Conservation (phyloP, 2,888 invertebrate genomes). For the Nebria salina region DNA sequence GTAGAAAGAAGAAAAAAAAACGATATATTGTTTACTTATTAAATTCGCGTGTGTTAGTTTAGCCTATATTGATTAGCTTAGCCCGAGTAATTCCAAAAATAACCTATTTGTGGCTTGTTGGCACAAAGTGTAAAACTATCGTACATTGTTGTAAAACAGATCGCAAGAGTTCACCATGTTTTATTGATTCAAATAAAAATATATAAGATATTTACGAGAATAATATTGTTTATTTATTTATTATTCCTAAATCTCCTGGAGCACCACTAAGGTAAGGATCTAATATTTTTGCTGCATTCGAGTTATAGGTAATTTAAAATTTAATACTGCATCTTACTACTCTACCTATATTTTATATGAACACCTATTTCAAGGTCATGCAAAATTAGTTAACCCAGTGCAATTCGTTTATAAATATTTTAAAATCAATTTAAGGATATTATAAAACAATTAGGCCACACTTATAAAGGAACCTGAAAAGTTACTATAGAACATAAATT, state of each 20-base stretch:
- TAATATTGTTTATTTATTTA: constrained; percentile 33
- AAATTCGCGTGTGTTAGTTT: constrained; percentile 1
- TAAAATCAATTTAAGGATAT: too few species aligned
- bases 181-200: constrained; percentile 36
- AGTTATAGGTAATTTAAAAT: background rate
- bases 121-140: constrained; percentile 41
- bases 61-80: background rate
- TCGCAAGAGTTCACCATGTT: constrained; percentile 38
- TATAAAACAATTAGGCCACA: too few species aligned
- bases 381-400: background rate
- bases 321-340: background rate
- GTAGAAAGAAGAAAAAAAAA: background rate
- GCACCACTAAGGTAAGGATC: background rate
- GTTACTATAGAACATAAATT: too few species aligned
- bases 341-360: too few species aligned
- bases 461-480: too few species aligned
- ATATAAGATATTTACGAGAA: constrained; percentile 39
- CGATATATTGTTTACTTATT: background rate
- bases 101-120: constrained; percentile 26
- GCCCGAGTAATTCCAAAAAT: background rate
- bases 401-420: too few species aligned
- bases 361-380: background rate
- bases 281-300: background rate
- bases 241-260: background rate
- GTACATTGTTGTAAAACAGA: constrained; percentile 42